Evolutionary conservation across 2,113 vertebrate species (phyloP), one percentile per base, ranked within the genome.

Genomic region (Echinops telfairi): DNA sequence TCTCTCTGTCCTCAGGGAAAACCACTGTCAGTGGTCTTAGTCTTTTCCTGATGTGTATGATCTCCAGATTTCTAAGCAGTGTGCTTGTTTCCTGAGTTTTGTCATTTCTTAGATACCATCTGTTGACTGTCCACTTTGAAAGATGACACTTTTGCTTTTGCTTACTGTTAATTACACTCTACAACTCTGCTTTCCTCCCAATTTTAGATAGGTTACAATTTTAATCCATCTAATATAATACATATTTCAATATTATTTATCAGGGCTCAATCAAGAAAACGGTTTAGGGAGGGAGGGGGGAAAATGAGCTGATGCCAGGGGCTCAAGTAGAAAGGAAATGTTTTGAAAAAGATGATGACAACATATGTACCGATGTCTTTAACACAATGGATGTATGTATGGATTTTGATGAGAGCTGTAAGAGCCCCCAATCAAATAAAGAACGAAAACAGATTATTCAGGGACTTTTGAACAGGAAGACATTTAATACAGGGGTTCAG

Each of bases 111-210:
- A 76, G 20, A 7, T 90, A 58, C 16, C 77, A 83, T 83, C 40
- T 86, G 6, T 79, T 92, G 83, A 90, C 29, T 68, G 83, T 80
- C 25, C 68, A 33, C 16, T 81, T 5, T 89, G 62, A n/a, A 82
- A 85, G 25, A 85, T 82, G 33, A 91, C 19, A 38, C 20, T 81
- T 87, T 89, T 95, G 15, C 36, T 89, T 89, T 89, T 76, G 89
- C 62, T 68, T 16, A 23, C 20, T 85, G n/a, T 2, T 47, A 33
- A 15, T 68, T 23, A 77, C 38, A 11, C 12, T 58, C 36, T 81
- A 0, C 15, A 70, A 19, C 85, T 85, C 23, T 81, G 43, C 58
- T 84, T 0, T 77, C 27, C 8, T 64, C 33, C 36, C 81, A 53
- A 86, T 86, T n/a, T n/a, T 11, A 80, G 57, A 62, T 33, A 53